phyloP scores from a whole-genome alignment of 2,113 vertebrate genomes.

The Hepsetus odoe region DNA sequence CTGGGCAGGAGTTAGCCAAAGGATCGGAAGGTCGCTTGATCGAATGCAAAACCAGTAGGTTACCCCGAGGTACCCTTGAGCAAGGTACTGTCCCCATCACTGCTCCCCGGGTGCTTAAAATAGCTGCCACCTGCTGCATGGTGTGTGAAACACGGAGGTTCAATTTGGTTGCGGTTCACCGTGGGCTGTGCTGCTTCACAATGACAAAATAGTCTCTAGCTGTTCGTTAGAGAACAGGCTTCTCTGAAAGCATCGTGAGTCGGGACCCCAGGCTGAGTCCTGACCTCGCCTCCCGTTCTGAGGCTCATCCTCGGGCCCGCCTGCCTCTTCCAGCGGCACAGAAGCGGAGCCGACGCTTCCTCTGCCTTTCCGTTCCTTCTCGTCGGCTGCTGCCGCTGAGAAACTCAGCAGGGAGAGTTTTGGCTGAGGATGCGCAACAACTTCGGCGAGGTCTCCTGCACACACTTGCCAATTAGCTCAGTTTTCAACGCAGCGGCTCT shows the following conservation, averaged over 20 bases:
- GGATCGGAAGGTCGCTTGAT: too few species aligned
- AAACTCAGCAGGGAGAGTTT: neutral
- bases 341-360: neutral
- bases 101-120: too few species aligned
- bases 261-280: neutral
- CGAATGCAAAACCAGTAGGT: too few species aligned
- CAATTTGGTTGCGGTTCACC: too few species aligned
- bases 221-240: neutral
- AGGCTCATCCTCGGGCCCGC: neutral
- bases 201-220: neutral
- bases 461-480: neutral
- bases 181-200: too few species aligned
- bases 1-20: too few species aligned
- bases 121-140: too few species aligned
- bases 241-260: neutral
- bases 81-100: too few species aligned
- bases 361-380: neutral
- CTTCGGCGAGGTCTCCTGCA: neutral
- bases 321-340: neutral
- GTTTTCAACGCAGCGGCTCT: neutral
- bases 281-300: constrained; percentile 33
- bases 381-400: neutral
- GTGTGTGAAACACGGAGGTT: too few species aligned
- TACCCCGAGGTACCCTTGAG: too few species aligned
- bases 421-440: neutral